phyloP scores from a whole-genome alignment of 2,888 invertebrate species.

The Drosophila flavopinicola region DNA sequence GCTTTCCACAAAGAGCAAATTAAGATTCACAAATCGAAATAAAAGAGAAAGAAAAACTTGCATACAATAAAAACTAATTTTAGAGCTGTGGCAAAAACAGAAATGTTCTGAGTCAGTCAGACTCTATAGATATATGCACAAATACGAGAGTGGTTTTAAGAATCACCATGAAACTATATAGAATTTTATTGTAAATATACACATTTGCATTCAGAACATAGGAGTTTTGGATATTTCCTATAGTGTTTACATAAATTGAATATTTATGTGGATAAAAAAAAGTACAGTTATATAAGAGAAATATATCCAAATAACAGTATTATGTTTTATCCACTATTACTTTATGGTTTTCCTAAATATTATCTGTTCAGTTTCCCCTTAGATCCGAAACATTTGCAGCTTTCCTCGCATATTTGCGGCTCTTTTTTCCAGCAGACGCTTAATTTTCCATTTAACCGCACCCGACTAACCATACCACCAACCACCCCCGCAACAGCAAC shows the following conservation, averaged over 20 bases:
- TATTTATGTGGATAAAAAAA: too few relatives aligned
- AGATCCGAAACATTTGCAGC: slow-evolving; percentile 15
- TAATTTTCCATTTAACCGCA: slow-evolving; percentile 74
- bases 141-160: slow-evolving; percentile 19
- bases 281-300: too few relatives aligned
- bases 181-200: too few relatives aligned
- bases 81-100: slow-evolving; percentile 65
- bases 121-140: slow-evolving; percentile 27
- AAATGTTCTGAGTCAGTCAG: slow-evolving; percentile 54
- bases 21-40: slow-evolving; percentile 65
- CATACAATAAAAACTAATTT: slow-evolving; percentile 76
- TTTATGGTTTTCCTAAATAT: too few relatives aligned
- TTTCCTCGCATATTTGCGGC: slow-evolving; percentile 44
- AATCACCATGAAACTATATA: neutral
- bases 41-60: slow-evolving; percentile 43
- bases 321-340: too few relatives aligned
- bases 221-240: too few relatives aligned
- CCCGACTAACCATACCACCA: slow-evolving; percentile 47
- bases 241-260: too few relatives aligned
- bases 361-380: neutral
- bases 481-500: slow-evolving; percentile 3
- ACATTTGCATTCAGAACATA: too few relatives aligned
- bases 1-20: slow-evolving; percentile 66
- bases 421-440: slow-evolving; percentile 60
- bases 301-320: too few relatives aligned